Conservation (phyloP, 1,140 invertebrate genomes). For the Papilio helenus region DNA sequence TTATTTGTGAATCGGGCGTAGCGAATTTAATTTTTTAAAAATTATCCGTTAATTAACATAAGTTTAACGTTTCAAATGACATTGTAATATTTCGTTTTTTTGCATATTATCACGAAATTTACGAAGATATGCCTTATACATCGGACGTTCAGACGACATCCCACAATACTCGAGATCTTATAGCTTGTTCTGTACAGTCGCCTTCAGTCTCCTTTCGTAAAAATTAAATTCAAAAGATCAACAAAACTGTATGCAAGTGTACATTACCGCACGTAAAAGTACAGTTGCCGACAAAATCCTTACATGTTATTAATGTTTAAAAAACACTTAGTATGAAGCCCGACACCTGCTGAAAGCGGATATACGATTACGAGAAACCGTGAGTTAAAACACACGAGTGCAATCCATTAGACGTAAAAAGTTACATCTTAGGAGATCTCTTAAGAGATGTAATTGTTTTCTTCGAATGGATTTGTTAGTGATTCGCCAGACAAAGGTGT, state of each 20-base stretch:
- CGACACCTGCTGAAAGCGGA: conserved; percentile 5
- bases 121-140: background rate
- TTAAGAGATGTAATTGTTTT: background rate
- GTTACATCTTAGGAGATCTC: background rate
- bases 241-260: background rate
- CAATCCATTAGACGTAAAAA: background rate
- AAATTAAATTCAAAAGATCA: background rate
- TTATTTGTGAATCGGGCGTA: conserved; percentile 54
- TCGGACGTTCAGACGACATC: background rate
- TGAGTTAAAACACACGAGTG: conserved; percentile 30
- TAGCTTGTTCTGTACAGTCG: background rate
- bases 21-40: conserved; percentile 44
- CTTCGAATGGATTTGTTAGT: background rate
- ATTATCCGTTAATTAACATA: conserved; percentile 34
- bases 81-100: background rate
- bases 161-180: too few species aligned
- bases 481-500: conserved; percentile 22
- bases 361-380: conserved; percentile 28
- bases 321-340: conserved; percentile 15
- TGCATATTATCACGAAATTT: background rate
- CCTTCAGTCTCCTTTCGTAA: background rate
- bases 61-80: background rate
- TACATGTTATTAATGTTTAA: background rate
- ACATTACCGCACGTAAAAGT: conserved; percentile 2
- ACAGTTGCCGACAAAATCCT: conserved; percentile 20